A percentile compares a stretch with the other conserved stretches of the same genome.
These are phyloP conservation scores for Rafetus swinhoei DNA, from an alignment of 2,113 vertebrate genomes.

Conservation along the genomic window DNA sequence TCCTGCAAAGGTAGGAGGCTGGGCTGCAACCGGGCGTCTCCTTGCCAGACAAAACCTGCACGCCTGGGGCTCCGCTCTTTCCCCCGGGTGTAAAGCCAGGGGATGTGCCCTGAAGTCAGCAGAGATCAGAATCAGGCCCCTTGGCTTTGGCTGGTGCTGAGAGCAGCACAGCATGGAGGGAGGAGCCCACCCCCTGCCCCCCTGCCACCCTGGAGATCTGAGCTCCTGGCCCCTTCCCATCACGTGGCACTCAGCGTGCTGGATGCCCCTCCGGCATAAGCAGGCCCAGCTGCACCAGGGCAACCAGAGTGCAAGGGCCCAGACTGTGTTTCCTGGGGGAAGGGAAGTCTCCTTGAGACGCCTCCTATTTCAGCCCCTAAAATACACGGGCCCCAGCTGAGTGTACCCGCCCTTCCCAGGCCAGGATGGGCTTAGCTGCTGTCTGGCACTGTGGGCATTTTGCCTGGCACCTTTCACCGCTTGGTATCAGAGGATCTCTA, in stretches of 20 bases:
- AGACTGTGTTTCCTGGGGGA: no score
- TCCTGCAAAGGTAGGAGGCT: conserved; percentile 65
- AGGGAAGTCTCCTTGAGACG: no score
- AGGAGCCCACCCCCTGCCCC: background rate
- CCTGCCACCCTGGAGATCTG: background rate
- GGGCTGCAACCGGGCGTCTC: conserved; percentile 58
- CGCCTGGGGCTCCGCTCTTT: background rate
- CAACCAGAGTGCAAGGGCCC: background rate
- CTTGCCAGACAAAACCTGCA: conserved; percentile 60
- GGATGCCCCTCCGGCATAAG: background rate
- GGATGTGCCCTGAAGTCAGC: background rate
- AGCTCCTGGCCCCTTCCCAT: background rate
- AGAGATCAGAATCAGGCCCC: background rate
- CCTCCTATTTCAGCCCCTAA: no score
- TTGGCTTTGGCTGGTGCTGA: background rate
- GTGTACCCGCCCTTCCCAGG: background rate
- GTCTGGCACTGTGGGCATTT: background rate
- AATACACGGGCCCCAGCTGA: no score
- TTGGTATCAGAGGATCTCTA: no score
- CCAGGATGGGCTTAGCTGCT: background rate
- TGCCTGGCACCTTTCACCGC: background rate
- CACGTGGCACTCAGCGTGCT: background rate
- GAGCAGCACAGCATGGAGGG: background rate
- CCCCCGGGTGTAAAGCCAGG: background rate
- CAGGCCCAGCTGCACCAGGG: background rate